These are phyloP conservation scores for Acanthiza pusilla DNA, from an alignment of 2,797 vertebrate genomes.

Conservation along the genomic window DNA sequence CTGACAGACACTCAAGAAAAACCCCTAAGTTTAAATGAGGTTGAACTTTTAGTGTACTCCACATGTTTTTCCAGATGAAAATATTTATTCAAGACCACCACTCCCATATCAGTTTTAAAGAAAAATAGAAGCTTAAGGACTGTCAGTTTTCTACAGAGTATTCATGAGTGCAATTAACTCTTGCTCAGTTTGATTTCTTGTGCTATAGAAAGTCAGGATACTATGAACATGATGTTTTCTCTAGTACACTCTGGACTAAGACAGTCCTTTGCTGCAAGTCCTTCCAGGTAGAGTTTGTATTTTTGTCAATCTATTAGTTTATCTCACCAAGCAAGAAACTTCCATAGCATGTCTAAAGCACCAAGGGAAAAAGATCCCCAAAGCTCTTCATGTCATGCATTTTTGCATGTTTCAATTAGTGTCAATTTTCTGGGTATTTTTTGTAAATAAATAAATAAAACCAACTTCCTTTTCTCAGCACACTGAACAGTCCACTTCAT, in stretches of 20 bases:
- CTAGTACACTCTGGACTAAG: background rate
- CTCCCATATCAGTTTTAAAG: background rate
- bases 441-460: background rate
- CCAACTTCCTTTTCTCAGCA: background rate
- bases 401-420: background rate
- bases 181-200: background rate
- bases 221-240: background rate
- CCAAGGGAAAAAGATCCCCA: background rate
- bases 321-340: background rate
- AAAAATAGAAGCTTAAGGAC: background rate
- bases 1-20: background rate
- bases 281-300: background rate
- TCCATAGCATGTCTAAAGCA: background rate
- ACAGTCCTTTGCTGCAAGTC: background rate
- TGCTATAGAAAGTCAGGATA: background rate
- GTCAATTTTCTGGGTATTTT: background rate
- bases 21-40: background rate
- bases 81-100: background rate
- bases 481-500: background rate
- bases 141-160: background rate
- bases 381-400: background rate
- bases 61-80: background rate
- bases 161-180: background rate
- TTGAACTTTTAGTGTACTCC: background rate
- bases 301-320: background rate